Evolutionary conservation across 2,113 vertebrate species (phyloP).

Genomic region (Xiphias gladius): DNA sequence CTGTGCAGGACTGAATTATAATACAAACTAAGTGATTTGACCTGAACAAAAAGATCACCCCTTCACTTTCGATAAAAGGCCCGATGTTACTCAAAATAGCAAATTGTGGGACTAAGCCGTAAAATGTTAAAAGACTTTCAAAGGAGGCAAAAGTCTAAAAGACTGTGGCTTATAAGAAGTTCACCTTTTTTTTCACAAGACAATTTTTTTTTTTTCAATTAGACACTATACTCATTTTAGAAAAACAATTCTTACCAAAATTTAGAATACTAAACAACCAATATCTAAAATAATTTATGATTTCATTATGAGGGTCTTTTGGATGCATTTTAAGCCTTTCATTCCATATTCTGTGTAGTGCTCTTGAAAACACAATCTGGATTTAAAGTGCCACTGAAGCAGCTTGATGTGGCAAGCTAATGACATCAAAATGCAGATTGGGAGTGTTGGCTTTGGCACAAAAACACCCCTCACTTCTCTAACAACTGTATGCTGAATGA

Average conservation of each 20-base stretch:
- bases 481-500: slow-evolving; percentile 66
- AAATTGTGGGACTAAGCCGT: neutral
- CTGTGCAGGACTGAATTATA: neutral
- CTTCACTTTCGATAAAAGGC: neutral
- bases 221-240: slow-evolving; percentile 28
- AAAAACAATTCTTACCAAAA: slow-evolving; percentile 33
- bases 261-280: slow-evolving; percentile 47
- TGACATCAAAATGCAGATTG: slow-evolving; percentile 84
- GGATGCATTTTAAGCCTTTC: slow-evolving; percentile 63
- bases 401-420: slow-evolving; percentile 78
- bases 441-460: slow-evolving; percentile 73
- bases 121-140: neutral
- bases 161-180: neutral
- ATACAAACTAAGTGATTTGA: neutral
- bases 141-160: neutral
- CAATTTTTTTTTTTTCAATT: slow-evolving; percentile 53
- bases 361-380: slow-evolving; percentile 79
- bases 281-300: slow-evolving; percentile 63
- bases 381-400: slow-evolving; percentile 74
- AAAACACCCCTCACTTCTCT: slow-evolving; percentile 74
- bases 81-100: neutral
- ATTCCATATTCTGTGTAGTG: slow-evolving; percentile 72
- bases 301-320: slow-evolving; percentile 67
- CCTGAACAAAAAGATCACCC: neutral
- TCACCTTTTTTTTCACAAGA: neutral